Conservation (phyloP, 2,113 vertebrate species). For the Zosterops borbonicus region DNA sequence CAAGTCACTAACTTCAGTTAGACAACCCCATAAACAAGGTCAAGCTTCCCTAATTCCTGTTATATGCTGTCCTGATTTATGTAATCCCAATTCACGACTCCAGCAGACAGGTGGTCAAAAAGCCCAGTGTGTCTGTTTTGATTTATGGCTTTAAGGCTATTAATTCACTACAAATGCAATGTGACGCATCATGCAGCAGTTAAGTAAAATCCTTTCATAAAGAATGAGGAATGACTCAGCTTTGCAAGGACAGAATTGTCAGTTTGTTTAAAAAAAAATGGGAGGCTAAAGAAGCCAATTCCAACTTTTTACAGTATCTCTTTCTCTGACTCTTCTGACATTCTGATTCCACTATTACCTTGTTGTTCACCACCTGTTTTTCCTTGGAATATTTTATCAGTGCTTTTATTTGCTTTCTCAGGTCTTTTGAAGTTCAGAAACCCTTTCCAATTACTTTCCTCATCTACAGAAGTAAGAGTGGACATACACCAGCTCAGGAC, state of each 20-base stretch:
- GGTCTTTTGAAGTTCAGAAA: not conserved
- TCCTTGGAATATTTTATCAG: not conserved
- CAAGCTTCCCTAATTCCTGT: slow-evolving; percentile 26
- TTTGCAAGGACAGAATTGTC: not conserved
- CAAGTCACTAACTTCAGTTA: slow-evolving; percentile 7
- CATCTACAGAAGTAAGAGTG: not conserved
- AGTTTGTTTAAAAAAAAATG: not conserved
- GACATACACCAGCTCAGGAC: not conserved
- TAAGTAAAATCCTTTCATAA: not conserved
- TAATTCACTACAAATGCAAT: not conserved
- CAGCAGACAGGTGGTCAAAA: not conserved
- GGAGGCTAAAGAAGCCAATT: not conserved
- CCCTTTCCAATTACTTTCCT: not conserved
- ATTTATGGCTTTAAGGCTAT: slow-evolving; percentile 6
- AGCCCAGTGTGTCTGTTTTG: not conserved
- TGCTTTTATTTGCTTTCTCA: not conserved
- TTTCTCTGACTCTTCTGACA: not conserved
- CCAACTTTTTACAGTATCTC: not conserved
- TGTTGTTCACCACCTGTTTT: not conserved
- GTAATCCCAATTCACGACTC: not conserved
- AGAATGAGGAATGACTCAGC: not conserved
- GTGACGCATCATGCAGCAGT: not conserved
- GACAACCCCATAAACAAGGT: not conserved
- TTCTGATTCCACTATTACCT: not conserved
- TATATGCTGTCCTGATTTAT: slow-evolving; percentile 1